A percentile compares a stretch with the other conserved stretches of the same genome.
Evolutionary conservation across 2,797 vertebrate species (phyloP).

Genomic region (Kryptopterus vitreolus): DNA sequence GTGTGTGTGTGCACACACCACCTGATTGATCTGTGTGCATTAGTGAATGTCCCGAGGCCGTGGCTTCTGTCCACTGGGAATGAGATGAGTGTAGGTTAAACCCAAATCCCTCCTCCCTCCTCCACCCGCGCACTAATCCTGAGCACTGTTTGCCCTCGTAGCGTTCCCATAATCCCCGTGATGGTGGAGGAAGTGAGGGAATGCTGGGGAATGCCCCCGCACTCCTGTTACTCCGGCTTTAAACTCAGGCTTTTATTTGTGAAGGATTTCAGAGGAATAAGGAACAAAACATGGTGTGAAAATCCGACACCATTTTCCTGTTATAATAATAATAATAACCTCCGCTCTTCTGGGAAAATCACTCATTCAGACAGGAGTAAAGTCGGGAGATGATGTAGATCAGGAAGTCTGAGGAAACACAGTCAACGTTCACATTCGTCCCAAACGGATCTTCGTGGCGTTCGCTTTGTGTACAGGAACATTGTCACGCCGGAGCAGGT

Average conservation of each 20-base stretch:
- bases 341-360: too few relatives aligned
- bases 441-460: too few relatives aligned
- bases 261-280: not conserved
- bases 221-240: not conserved
- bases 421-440: too few relatives aligned
- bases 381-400: too few relatives aligned
- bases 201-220: not conserved
- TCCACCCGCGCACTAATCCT: constrained; percentile 44
- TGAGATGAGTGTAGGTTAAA: constrained; percentile 65
- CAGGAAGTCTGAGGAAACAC: too few relatives aligned
- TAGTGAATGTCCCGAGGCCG: constrained; percentile 46
- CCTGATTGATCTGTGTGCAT: constrained; percentile 48
- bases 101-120: constrained; percentile 63
- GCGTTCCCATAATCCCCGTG: constrained; percentile 57
- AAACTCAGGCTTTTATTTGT: not conserved
- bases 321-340: too few relatives aligned
- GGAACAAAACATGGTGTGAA: too few relatives aligned
- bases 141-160: constrained; percentile 55
- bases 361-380: too few relatives aligned
- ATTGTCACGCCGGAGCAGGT: too few relatives aligned
- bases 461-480: too few relatives aligned
- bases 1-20: too few relatives aligned
- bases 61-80: constrained; percentile 41
- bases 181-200: constrained; percentile 43
- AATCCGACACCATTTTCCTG: too few relatives aligned